These are phyloP conservation scores for Apteryx mantelli DNA, from an alignment of 2,113 vertebrate genomes.

Conservation along the genomic window DNA sequence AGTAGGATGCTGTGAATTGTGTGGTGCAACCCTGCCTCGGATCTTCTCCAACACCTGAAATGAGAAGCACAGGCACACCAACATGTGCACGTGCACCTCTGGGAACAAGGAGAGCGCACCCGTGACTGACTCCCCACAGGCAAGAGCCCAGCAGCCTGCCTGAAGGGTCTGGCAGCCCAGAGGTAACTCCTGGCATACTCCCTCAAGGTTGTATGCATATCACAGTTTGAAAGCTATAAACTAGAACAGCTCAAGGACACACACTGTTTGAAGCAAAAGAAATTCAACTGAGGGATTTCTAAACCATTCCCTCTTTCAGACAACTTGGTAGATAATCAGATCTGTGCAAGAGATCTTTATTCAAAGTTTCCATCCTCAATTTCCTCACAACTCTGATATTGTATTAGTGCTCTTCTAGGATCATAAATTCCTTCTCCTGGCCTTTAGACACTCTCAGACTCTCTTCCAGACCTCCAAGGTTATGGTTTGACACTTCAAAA, in stretches of 20 bases:
- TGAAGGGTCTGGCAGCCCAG: not conserved
- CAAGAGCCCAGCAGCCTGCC: not conserved
- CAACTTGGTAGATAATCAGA: not conserved
- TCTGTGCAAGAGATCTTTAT: not conserved
- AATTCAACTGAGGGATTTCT: not conserved
- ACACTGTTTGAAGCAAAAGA: not conserved
- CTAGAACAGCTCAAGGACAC: not conserved
- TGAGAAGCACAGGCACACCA: not conserved
- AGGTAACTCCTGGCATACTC: not conserved
- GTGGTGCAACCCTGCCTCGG: not conserved
- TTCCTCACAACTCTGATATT: not conserved
- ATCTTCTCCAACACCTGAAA: not conserved
- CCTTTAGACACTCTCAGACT: not conserved
- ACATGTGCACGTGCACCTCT: not conserved
- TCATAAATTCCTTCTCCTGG: not conserved
- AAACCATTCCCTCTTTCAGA: not conserved
- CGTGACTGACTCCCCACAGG: not conserved
- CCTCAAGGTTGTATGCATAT: not conserved
- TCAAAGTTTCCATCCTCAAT: not conserved
- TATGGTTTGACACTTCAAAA: not conserved
- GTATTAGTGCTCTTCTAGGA: not conserved
- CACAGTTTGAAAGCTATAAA: not conserved
- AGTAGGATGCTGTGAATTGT: fast-evolving
- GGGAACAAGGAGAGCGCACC: not conserved
- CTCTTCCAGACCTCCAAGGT: not conserved